A percentile compares a stretch with the other conserved stretches of the same genome.
These are phyloP conservation scores for Trichogramma pretiosum DNA, from an alignment of 1,140 invertebrate species.

Conservation along the genomic window DNA sequence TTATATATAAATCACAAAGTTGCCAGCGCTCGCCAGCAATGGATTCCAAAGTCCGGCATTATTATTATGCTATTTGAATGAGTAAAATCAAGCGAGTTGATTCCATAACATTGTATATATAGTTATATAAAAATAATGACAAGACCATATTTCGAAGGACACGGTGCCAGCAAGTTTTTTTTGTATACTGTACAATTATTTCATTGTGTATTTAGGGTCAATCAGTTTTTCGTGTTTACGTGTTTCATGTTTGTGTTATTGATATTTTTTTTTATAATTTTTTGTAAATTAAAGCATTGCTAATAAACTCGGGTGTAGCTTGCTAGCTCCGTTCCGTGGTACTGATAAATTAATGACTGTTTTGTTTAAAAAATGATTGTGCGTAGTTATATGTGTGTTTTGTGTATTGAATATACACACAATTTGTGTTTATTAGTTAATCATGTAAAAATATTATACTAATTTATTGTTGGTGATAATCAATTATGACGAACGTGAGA, in stretches of 20 bases:
- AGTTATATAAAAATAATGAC: too few species aligned
- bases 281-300: not conserved
- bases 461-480: conserved; percentile 19
- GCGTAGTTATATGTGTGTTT: too few species aligned
- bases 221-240: not conserved
- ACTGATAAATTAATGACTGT: conserved; percentile 29
- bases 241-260: too few species aligned
- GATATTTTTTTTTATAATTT: not conserved
- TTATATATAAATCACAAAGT: conserved; percentile 1
- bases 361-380: conserved; percentile 35
- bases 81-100: conserved; percentile 7
- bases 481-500: conserved; percentile 26
- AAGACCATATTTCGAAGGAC: conserved; percentile 2
- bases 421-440: conserved; percentile 35
- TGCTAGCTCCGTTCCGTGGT: conserved; percentile 1
- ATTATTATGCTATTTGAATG: conserved; percentile 15
- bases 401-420: too few species aligned
- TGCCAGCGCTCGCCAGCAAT: conserved; percentile 7
- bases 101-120: too few species aligned
- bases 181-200: not conserved
- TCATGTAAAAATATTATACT: conserved; percentile 35
- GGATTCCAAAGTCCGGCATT: conserved; percentile 19
- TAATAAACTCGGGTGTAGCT: not conserved
- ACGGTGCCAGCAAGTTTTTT: conserved; percentile 8
- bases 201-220: not conserved